Conservation (phyloP, 1,140 invertebrate genomes). For the Trachymyrmex septentrionalis region DNA sequence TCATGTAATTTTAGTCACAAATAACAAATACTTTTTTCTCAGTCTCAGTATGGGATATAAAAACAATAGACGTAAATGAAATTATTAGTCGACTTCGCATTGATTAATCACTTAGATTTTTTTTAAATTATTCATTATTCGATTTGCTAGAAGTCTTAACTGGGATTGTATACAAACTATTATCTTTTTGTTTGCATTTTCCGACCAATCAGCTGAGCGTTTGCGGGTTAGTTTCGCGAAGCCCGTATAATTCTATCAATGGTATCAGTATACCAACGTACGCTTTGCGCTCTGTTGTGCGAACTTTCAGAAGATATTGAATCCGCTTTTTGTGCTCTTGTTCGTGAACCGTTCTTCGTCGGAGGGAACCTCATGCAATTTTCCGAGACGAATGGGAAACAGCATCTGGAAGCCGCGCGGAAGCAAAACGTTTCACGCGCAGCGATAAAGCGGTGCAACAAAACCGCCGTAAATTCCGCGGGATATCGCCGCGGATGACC, state of each 20-base stretch:
- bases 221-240: conserved; percentile 21
- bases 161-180: background rate
- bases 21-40: no score
- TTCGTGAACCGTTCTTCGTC: conserved; percentile 1
- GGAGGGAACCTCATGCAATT: conserved; percentile 21
- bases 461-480: conserved; percentile 55
- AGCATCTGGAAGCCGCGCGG: conserved; percentile 25
- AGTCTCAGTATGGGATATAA: no score
- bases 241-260: conserved; percentile 31
- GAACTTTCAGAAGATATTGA: background rate
- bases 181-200: conserved; percentile 2
- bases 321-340: conserved; percentile 5
- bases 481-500: conserved; percentile 23
- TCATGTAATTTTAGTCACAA: no score
- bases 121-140: background rate
- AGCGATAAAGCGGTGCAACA: conserved; percentile 46
- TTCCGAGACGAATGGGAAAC: conserved; percentile 41
- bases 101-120: background rate
- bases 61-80: background rate
- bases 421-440: background rate
- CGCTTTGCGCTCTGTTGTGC: background rate
- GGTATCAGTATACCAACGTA: background rate
- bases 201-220: background rate
- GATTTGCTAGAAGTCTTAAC: background rate
- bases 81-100: background rate